Evolutionary conservation across 2,888 invertebrate genomes (phyloP).

Genomic region (Omphaloscelis lunosa): DNA sequence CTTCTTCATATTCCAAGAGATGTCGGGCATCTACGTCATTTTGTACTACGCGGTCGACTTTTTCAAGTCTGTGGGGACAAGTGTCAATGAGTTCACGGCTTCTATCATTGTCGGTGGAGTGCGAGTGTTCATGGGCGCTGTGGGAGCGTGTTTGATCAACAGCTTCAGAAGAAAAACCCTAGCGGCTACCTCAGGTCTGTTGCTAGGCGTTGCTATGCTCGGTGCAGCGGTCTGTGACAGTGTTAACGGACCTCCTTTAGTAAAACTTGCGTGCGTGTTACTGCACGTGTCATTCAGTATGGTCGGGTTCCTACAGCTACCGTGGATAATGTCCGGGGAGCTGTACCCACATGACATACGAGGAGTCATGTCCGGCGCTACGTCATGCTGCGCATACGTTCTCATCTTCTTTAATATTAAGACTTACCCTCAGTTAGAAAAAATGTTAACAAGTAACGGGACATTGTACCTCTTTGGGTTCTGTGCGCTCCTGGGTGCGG

Average conservation of each 20-base stretch:
- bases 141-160: conserved; percentile 92
- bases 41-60: conserved; percentile 94
- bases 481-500: conserved; percentile 91
- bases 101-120: conserved; percentile 93
- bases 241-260: conserved; percentile 87
- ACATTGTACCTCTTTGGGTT: conserved; percentile 92
- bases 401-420: conserved; percentile 93
- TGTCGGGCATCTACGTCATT: conserved; percentile 94
- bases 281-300: conserved; percentile 93
- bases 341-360: conserved; percentile 93
- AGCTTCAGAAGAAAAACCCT: conserved; percentile 92
- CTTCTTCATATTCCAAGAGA: conserved; percentile 93
- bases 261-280: conserved; percentile 91
- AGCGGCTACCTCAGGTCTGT: conserved; percentile 92
- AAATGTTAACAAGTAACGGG: conserved; percentile 90
- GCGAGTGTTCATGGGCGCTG: conserved; percentile 92
- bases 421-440: conserved; percentile 92
- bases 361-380: conserved; percentile 93
- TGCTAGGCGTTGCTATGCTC: conserved; percentile 92
- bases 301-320: conserved; percentile 93
- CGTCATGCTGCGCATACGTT: conserved; percentile 93
- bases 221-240: conserved; percentile 92
- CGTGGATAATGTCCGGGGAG: conserved; percentile 94
- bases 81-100: conserved; percentile 92
- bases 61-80: conserved; percentile 92